phyloP scores from a whole-genome alignment of 2,113 vertebrate species.

The Pholis gunnellus region DNA sequence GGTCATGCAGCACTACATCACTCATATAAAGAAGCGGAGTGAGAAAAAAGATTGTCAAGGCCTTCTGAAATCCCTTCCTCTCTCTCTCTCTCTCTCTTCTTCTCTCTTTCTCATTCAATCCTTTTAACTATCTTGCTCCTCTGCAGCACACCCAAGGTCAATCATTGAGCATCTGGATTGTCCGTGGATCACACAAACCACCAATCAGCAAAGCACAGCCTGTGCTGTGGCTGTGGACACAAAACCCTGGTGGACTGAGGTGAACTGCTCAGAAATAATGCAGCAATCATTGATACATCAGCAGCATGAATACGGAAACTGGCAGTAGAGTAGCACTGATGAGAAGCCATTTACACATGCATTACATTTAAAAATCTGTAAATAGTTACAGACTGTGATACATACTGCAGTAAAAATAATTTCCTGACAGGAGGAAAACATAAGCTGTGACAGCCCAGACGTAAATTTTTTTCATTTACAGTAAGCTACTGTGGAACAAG shows the following conservation, averaged over 20 bases:
- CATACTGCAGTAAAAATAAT: neutral
- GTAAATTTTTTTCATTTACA: neutral
- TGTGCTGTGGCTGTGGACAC: too few species aligned
- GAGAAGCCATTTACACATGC: neutral
- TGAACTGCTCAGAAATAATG: constrained; percentile 2
- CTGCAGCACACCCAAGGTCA: constrained; percentile 15
- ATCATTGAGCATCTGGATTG: constrained; percentile 8
- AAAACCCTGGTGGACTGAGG: neutral
- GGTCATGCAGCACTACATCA: neutral
- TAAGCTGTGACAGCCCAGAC: neutral
- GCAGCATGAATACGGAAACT: neutral
- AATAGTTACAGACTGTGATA: constrained; percentile 2
- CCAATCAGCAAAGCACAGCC: constrained; percentile 13
- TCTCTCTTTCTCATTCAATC: neutral
- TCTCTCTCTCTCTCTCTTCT: too few species aligned
- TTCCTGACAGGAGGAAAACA: neutral
- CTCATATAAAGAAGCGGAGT: neutral
- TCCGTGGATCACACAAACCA: neutral
- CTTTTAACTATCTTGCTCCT: neutral
- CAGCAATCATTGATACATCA: neutral
- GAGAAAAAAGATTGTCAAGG: neutral
- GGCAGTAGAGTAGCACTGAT: neutral
- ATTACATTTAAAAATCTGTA: neutral
- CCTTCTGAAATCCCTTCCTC: neutral
- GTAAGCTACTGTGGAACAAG: neutral